phyloP scores from a whole-genome alignment of 2,113 vertebrate species.

The Onychostoma macrolepis region DNA sequence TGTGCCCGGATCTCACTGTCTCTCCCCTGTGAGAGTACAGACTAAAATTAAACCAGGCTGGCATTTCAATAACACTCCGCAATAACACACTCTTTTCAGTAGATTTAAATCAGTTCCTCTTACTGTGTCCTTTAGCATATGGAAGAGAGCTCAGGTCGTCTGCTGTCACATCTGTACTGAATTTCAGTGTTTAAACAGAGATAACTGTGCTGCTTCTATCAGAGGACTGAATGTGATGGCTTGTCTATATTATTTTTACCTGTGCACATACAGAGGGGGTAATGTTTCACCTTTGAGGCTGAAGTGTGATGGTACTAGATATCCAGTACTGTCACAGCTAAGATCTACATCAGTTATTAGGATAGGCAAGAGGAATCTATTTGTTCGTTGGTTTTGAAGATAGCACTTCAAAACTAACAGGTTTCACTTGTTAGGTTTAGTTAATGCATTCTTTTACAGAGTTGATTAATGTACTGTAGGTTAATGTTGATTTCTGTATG shows the following conservation, averaged over 20 bases:
- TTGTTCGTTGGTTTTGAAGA: not conserved
- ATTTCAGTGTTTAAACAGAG: conserved; percentile 22
- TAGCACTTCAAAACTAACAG: too few species aligned
- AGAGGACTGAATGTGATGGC: conserved; percentile 7
- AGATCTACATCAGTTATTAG: not conserved
- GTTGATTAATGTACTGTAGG: not conserved
- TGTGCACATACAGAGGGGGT: not conserved
- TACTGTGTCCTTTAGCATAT: conserved; percentile 24
- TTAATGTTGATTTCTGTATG: not conserved
- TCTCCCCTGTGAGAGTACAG: conserved; percentile 25
- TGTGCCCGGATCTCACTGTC: conserved; percentile 52
- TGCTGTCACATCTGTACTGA: conserved; percentile 25
- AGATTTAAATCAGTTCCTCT: conserved; percentile 51
- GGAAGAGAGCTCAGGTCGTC: conserved; percentile 32
- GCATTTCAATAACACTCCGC: conserved; percentile 57
- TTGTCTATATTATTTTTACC: not conserved
- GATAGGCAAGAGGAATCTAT: not conserved
- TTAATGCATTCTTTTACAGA: not conserved
- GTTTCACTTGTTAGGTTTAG: not conserved
- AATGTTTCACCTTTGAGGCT: not conserved
- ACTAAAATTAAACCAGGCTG: conserved; percentile 52
- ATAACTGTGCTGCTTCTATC: not conserved
- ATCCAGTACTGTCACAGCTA: not conserved
- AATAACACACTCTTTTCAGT: conserved; percentile 62
- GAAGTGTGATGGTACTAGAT: not conserved